Conservation (phyloP, 1,140 invertebrate genomes). For the Gryllus bimaculatus region DNA sequence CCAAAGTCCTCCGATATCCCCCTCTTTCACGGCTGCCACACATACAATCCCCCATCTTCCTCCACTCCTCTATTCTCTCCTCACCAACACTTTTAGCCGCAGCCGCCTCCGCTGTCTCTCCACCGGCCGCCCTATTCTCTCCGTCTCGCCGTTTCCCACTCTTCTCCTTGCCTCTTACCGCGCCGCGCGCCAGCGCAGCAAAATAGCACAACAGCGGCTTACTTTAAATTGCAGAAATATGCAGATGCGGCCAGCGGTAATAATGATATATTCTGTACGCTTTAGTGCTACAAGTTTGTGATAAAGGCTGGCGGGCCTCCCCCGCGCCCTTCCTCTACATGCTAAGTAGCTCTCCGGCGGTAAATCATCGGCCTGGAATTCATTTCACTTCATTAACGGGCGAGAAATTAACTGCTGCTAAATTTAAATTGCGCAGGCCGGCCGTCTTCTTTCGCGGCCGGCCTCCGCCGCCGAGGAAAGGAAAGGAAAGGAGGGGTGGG, state of each 20-base stretch:
- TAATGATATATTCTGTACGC: constrained; percentile 1
- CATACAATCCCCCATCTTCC: no score
- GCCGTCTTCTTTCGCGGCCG: no score
- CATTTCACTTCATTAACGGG: constrained; percentile 1
- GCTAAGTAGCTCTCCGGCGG: not conserved
- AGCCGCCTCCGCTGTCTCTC: no score
- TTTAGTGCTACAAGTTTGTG: not conserved
- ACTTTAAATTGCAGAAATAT: constrained; percentile 6
- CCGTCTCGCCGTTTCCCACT: no score
- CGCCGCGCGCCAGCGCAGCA: not conserved
- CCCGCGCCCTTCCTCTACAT: not conserved
- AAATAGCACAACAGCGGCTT: not conserved
- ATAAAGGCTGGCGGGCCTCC: not conserved
- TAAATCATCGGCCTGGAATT: not conserved
- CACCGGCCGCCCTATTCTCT: no score
- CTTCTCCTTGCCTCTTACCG: no score
- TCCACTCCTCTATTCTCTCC: no score
- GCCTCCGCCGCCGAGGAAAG: not conserved
- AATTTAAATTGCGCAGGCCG: not conserved
- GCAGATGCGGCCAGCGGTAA: not conserved
- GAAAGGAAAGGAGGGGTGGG: not conserved
- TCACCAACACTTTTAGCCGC: no score
- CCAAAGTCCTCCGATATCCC: no score
- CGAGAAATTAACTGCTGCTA: not conserved
- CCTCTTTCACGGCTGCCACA: no score